A percentile compares a stretch with the other conserved stretches of the same genome.
These are phyloP conservation scores for Thera britannica DNA, from an alignment of 2,888 invertebrate species.

Conservation along the genomic window DNA sequence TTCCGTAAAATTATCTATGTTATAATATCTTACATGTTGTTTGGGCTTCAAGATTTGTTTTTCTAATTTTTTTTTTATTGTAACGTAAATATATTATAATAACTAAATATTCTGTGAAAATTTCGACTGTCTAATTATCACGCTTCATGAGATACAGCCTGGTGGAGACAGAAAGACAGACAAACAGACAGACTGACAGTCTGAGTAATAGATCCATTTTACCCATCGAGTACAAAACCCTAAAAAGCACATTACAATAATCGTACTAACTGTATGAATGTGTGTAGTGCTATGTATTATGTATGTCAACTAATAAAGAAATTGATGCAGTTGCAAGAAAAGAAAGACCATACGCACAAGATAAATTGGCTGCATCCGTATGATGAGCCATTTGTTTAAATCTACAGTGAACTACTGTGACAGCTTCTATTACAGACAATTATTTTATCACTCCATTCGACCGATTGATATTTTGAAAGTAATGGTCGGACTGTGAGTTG, in stretches of 20 bases:
- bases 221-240: no score
- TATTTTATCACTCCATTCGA: slow-evolving; percentile 47
- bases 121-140: no score
- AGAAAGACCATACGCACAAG: slow-evolving; percentile 40
- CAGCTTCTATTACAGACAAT: slow-evolving; percentile 57
- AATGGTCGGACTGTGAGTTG: not conserved
- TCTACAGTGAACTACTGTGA: slow-evolving; percentile 54
- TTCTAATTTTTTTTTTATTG: no score
- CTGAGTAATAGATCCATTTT: no score
- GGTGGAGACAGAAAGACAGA: no score
- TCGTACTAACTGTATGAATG: not conserved
- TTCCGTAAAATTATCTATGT: no score
- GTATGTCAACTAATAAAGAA: slow-evolving; percentile 25
- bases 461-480: slow-evolving; percentile 31
- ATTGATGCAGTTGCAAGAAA: slow-evolving; percentile 39
- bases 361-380: slow-evolving; percentile 68
- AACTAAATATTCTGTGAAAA: no score
- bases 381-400: slow-evolving; percentile 57
- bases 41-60: no score
- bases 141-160: no score
- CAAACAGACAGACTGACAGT: no score
- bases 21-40: no score
- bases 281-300: not conserved
- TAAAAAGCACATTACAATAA: not conserved
- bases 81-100: no score